Evolutionary conservation across 2,113 vertebrate genomes (phyloP).

Genomic region (Nibea albiflora): DNA sequence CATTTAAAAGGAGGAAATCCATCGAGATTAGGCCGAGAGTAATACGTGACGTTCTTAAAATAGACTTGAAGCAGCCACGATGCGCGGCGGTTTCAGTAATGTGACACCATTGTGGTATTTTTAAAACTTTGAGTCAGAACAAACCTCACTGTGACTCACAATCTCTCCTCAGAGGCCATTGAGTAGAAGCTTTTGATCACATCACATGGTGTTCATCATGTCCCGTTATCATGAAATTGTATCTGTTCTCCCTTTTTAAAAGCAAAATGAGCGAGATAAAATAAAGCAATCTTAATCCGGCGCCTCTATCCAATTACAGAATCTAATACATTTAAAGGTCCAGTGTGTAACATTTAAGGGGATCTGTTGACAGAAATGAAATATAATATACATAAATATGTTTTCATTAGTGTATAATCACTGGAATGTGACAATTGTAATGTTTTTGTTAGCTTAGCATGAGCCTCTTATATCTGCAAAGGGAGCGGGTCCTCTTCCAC

Average conservation of each 20-base stretch:
- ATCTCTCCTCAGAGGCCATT: background rate
- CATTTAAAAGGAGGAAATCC: slow-evolving; percentile 26
- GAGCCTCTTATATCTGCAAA: too few species aligned
- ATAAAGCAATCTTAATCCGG: background rate
- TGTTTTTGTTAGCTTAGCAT: too few species aligned
- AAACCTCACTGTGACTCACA: too few species aligned
- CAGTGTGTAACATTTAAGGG: too few species aligned
- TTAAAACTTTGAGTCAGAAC: background rate
- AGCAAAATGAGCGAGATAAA: background rate
- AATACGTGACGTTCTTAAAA: slow-evolving; percentile 46
- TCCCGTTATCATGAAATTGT: background rate
- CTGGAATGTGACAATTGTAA: too few species aligned
- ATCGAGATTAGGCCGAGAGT: slow-evolving; percentile 40
- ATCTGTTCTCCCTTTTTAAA: background rate
- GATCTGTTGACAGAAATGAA: too few species aligned
- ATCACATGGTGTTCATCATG: background rate
- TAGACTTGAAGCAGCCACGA: slow-evolving; percentile 29
- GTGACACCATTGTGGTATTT: background rate
- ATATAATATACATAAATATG: too few species aligned
- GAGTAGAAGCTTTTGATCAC: background rate
- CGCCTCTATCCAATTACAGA: too few species aligned
- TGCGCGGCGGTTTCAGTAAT: slow-evolving; percentile 3
- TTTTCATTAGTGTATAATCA: too few species aligned
- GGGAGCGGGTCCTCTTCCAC: too few species aligned
- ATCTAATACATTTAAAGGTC: too few species aligned